phyloP scores from a whole-genome alignment of 2,797 vertebrate species.

The Esox masquinongy region DNA sequence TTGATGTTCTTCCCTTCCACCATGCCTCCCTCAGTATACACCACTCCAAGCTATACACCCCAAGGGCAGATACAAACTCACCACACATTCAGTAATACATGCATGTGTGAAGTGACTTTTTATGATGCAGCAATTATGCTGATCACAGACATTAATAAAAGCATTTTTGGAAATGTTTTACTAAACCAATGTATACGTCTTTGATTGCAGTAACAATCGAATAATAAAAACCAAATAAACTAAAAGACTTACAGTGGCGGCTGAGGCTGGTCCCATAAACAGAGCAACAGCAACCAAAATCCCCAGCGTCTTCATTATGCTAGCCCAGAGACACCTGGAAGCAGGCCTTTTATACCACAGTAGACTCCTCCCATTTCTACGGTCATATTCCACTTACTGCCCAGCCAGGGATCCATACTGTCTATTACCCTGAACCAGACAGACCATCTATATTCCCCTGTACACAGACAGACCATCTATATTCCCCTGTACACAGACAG shows the following conservation, averaged over 20 bases:
- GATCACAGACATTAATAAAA: neutral
- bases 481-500: neutral
- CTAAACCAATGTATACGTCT: neutral
- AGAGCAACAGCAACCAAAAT: constrained; percentile 55
- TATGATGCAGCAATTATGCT: neutral
- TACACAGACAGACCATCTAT: neutral
- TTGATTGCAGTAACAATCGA: neutral
- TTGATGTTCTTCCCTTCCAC: constrained; percentile 81
- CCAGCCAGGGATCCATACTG: neutral
- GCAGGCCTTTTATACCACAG: constrained; percentile 30
- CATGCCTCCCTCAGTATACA: constrained; percentile 87
- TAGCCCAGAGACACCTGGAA: constrained; percentile 1
- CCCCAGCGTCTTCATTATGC: constrained; percentile 63
- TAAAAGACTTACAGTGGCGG: constrained; percentile 34
- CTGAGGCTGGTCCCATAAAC: constrained; percentile 53
- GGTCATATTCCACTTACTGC: neutral
- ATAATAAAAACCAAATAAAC: neutral
- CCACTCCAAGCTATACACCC: constrained; percentile 79
- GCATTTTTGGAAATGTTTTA: neutral
- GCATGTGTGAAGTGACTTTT: neutral
- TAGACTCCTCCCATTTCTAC: neutral
- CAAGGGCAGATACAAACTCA: neutral
- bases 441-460: neutral
- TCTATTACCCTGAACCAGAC: neutral
- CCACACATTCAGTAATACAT: neutral